Base-by-base conservation (phyloP, 2,888 invertebrate genomes). In the Rotaria magnacalcarata region DNA sequence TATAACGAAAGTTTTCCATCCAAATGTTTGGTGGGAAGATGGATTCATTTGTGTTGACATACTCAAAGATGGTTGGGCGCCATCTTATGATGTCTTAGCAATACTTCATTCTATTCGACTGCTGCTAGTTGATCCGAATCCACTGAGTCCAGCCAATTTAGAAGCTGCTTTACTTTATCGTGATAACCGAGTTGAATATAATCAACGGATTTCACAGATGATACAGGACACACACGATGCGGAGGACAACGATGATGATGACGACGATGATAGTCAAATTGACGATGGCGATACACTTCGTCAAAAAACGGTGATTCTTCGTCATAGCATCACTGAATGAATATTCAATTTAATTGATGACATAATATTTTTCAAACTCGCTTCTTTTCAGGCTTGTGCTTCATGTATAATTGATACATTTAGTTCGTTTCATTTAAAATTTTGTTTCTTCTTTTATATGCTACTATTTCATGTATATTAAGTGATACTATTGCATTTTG, bases 11-110 rank as follows among this genome's bases (percentile, higher is more conserved):
- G 43, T 80, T 3, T 80, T 80, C 47, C 80, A 80, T 80, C 80
- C 80, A n/a, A 80, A 80, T 47, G 80, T 80, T 47, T 80, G 80
- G 80, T 80, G 47, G 24, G 80, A 80, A 11, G 80, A 80, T 80
- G 80, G 80, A 14, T 47, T 41, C 14, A 80, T 80, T 21, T 80
- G 80, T 80, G 80, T 80, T 43, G 80, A 80, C n/a, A 80, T 80
- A 47, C 80, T 80, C 24, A 80, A 80, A 47, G 80, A 80, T 43
- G 80, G 47, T n/a, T 80, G 80, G 80, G 4, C 47, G 47, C 80
- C 80, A 47, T 80, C 80, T 3, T 80, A 47, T 43, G 80, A 80
- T 80, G 47, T 80, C n/a, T 14, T 80, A 47, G 43, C 80, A 1
- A 80, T 80, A n/a, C 80, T 80, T 47, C 43, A 80, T 80, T 80